A percentile compares a stretch with the other conserved stretches of the same genome.
phyloP scores from a whole-genome alignment of 2,888 invertebrate species.

The Polyommatus icarus region DNA sequence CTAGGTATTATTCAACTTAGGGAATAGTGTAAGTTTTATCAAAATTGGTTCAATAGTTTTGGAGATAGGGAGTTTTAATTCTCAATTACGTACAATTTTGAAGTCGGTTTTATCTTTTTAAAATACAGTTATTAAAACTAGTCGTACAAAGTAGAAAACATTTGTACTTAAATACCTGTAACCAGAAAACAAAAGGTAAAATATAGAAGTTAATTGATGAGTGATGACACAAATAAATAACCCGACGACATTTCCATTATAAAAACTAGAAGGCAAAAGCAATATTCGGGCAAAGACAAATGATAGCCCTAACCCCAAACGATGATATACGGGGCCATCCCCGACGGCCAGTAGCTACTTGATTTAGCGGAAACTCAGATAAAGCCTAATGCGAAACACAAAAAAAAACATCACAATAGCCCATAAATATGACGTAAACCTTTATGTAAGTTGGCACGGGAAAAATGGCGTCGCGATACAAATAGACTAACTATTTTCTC shows the following conservation, averaged over 20 bases:
- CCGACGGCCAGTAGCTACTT: conserved; percentile 81
- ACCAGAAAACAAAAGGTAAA: background rate
- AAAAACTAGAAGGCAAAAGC: conserved; percentile 14
- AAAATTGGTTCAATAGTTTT: too few relatives aligned
- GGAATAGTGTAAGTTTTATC: too few relatives aligned
- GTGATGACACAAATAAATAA: conserved; percentile 4
- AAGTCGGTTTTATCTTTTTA: too few relatives aligned
- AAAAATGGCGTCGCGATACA: conserved; percentile 73
- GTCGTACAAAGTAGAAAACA: background rate
- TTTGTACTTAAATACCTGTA: background rate
- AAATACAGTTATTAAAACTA: too few relatives aligned
- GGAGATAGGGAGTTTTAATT: too few relatives aligned
- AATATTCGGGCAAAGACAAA: conserved; percentile 57
- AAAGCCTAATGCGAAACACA: conserved; percentile 81
- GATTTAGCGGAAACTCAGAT: conserved; percentile 81
- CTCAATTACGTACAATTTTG: too few relatives aligned
- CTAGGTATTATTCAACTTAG: too few relatives aligned
- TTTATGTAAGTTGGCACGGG: conserved; percentile 77
- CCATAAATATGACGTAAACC: conserved; percentile 81
- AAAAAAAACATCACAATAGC: conserved; percentile 78
- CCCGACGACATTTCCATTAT: background rate
- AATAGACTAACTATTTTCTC: conserved; percentile 53
- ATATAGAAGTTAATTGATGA: conserved; percentile 3
- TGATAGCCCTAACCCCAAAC: conserved; percentile 72
- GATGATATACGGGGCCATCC: conserved; percentile 78